Conservation (phyloP, 2,888 invertebrate species). For the Plebejus melissa region DNA sequence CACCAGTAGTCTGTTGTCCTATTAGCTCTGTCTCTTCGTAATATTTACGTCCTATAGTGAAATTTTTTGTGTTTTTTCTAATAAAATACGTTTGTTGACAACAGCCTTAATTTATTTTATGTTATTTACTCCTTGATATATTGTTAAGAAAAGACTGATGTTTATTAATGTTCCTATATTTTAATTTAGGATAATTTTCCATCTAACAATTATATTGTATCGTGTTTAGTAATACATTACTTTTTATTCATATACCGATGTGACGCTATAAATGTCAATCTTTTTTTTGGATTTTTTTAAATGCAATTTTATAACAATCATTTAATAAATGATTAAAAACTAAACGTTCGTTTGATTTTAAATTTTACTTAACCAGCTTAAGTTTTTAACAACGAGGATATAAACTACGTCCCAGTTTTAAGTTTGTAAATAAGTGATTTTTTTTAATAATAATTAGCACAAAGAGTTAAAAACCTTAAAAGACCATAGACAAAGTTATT, state of each 20-base stretch:
- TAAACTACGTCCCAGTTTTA: too few species aligned
- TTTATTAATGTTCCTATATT: constrained; percentile 77
- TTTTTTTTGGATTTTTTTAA: constrained; percentile 77
- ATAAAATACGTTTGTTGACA: constrained; percentile 49
- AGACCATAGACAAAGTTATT: neutral
- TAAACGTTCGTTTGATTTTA: constrained; percentile 57
- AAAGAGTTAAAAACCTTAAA: neutral
- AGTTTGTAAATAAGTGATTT: too few species aligned
- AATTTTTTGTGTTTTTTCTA: constrained; percentile 32
- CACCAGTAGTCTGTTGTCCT: constrained; percentile 72
- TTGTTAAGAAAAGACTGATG: constrained; percentile 74
- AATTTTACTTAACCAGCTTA: neutral
- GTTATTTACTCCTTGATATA: constrained; percentile 66
- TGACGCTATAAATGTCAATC: constrained; percentile 76
- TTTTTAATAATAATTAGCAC: too few species aligned
- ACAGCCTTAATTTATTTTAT: constrained; percentile 64
- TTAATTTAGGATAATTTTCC: constrained; percentile 77
- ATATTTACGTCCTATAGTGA: constrained; percentile 39
- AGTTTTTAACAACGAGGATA: too few species aligned
- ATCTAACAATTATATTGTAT: constrained; percentile 48
- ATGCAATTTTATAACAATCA: constrained; percentile 77
- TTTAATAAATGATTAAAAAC: constrained; percentile 75
- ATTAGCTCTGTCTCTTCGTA: constrained; percentile 45
- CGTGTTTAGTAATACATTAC: constrained; percentile 66
- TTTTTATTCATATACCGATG: constrained; percentile 69